A percentile compares a stretch with the other conserved stretches of the same genome.
Conservation (phyloP, 2,113 vertebrate genomes). For the Nerophis ophidion region DNA sequence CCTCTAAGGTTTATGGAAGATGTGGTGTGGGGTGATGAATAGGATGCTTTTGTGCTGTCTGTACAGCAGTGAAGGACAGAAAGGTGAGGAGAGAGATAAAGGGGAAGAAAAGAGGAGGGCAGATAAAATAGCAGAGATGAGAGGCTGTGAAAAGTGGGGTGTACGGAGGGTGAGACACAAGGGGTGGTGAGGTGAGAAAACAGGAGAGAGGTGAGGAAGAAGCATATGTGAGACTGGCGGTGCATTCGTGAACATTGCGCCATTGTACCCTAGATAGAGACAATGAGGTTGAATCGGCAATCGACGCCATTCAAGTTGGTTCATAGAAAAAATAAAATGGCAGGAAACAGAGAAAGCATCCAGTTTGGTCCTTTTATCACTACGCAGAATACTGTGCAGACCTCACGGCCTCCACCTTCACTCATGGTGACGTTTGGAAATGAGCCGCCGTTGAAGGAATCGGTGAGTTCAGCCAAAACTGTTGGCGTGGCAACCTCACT, state of each 20-base stretch:
- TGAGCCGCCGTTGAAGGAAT: conserved; percentile 56
- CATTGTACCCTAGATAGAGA: conserved; percentile 36
- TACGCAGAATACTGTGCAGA: conserved; percentile 39
- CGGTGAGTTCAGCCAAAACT: conserved; percentile 46
- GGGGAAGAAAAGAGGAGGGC: conserved; percentile 20
- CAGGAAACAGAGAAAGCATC: conserved; percentile 22
- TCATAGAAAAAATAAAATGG: conserved; percentile 24
- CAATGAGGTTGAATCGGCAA: conserved; percentile 41
- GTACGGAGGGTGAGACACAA: conserved; percentile 30
- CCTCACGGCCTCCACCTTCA: conserved; percentile 61
- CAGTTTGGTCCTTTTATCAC: conserved; percentile 37
- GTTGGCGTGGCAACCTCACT: conserved; percentile 42
- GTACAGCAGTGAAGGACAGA: conserved; percentile 57
- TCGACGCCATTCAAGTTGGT: conserved; percentile 31
- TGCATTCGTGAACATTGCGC: conserved; percentile 44
- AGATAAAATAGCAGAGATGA: conserved; percentile 40
- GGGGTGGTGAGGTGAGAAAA: conserved; percentile 45
- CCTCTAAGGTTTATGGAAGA: conserved; percentile 63
- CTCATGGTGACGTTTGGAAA: conserved; percentile 60
- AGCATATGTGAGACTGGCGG: conserved; percentile 36
- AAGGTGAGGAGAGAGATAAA: conserved; percentile 49
- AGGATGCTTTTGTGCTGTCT: conserved; percentile 66
- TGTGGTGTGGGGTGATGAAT: conserved; percentile 63
- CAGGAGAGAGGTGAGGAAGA: conserved; percentile 42
- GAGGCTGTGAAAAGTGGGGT: conserved; percentile 44